Evolutionary conservation across 2,113 vertebrate genomes (phyloP), one percentile per base, ranked within the genome.

Genomic region (Hucho hucho): DNA sequence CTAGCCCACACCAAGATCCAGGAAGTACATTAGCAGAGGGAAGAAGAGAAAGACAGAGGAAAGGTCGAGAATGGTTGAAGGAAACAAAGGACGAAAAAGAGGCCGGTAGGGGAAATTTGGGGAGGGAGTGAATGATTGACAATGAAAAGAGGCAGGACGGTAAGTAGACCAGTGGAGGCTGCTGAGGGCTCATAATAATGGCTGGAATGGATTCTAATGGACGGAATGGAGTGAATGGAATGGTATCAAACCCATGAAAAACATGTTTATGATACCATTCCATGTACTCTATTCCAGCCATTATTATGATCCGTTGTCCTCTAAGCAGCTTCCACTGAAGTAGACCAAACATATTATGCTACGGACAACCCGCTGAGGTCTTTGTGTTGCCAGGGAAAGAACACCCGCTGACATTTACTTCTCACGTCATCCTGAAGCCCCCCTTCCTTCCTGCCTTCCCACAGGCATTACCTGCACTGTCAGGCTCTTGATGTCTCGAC

Each of bases 391-490:
- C 79, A 75, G 69, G 74, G 72, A 83, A 63, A 79, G 83, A 80
- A 80, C 71, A 80, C 77, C 81, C 25, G 78, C 73, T 89, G 87
- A 88, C 83, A 88, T 88, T 88, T 83, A 70, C 61, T 53, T 46
- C 68, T 46, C 32, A 75, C 76, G 53, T 86, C 84, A 87, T 37
- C n/a, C 1, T 16, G 18, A 29, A 25, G 13, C 70, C 49, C 53
- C 26, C 26, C 28, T 18, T 70, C 12, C 16, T 58, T 37, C 70
- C 69, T 32, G 37, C 71, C 64, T 70, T 20, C 72, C 78, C 64
- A 47, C 70, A 70, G 83, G 85, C 70, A 16, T 81, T 92, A 94
- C 93, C 93, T 94, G 92, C 84, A 93, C 87, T 69, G 86, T 92
- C 81, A 94, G 92, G 83, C 81, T 88, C 86, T 92, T 93, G 82